Evolutionary conservation across 2,888 invertebrate species (phyloP).

Genomic region (Malthinus seriepunctatus): DNA sequence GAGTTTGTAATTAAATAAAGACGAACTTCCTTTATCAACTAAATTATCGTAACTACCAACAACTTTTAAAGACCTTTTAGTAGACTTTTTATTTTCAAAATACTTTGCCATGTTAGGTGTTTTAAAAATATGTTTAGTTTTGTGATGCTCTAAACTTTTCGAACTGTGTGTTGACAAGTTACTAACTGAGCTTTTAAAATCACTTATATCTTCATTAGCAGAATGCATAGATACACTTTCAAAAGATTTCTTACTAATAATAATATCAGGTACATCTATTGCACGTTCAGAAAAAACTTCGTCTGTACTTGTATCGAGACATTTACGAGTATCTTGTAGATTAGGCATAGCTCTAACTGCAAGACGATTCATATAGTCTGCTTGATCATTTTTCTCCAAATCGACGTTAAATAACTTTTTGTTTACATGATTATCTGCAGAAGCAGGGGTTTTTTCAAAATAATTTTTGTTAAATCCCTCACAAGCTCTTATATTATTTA

Average conservation of each 20-base stretch:
- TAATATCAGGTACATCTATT: constrained; percentile 48
- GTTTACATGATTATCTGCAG: constrained; percentile 30
- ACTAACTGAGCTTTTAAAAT: constrained; percentile 54
- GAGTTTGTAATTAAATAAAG: constrained; percentile 58
- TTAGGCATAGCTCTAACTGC: constrained; percentile 72
- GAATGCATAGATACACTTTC: constrained; percentile 41
- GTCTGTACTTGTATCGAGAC: constrained; percentile 37
- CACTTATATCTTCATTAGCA: constrained; percentile 34
- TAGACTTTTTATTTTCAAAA: constrained; percentile 42
- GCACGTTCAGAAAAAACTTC: constrained; percentile 46
- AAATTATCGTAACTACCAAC: constrained; percentile 49
- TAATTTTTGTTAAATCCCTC: constrained; percentile 35
- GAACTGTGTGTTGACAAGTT: constrained; percentile 64
- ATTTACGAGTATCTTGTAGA: constrained; percentile 40
- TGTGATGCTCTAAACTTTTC: constrained; percentile 58
- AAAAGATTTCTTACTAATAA: constrained; percentile 37
- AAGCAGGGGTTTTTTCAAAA: constrained; percentile 6
- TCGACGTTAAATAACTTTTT: constrained; percentile 33
- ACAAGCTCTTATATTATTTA: constrained; percentile 50
- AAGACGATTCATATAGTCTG: constrained; percentile 50
- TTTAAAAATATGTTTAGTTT: constrained; percentile 47
- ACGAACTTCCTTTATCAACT: constrained; percentile 43
- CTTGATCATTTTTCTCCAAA: constrained; percentile 2
- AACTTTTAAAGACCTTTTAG: constrained; percentile 41
- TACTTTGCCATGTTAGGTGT: constrained; percentile 40